Percentiles rank a stretch among this genome's conserved stretches.
These are phyloP conservation scores for Chondrilla cf. caribensis DNA, from an alignment of 37 sponge, comb jelly and placozoan species.

Conservation along the genomic window DNA sequence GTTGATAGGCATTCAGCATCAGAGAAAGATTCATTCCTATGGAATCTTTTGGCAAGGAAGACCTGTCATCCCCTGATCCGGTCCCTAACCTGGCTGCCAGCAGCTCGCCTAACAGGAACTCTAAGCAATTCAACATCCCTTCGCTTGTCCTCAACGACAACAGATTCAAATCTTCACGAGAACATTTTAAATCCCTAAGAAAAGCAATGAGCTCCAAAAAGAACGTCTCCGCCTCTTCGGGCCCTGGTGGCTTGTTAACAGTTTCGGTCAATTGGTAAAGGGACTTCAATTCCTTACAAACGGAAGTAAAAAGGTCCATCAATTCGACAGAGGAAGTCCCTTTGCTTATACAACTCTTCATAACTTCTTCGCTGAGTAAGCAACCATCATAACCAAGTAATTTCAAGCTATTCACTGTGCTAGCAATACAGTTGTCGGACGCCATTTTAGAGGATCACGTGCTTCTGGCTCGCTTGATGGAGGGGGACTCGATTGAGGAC, in stretches of 20 bases:
- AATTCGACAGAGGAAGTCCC: slow-evolving; percentile 39
- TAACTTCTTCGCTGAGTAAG: slow-evolving; percentile 27
- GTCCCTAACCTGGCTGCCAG: slow-evolving; percentile 43
- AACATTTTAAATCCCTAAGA: slow-evolving; percentile 62
- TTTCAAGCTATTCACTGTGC: not conserved
- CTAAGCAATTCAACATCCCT: slow-evolving; percentile 29
- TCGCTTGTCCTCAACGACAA: not conserved
- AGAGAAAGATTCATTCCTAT: slow-evolving; percentile 16
- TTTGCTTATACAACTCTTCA: slow-evolving; percentile 21
- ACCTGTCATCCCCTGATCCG: not conserved
- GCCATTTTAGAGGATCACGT: not conserved
- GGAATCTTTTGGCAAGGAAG: not conserved
- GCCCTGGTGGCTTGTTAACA: slow-evolving; percentile 41
- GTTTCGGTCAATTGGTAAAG: slow-evolving; percentile 29
- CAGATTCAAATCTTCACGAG: slow-evolving; percentile 30
- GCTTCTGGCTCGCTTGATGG: not conserved
- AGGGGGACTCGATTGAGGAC: not conserved
- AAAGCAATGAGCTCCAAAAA: slow-evolving; percentile 66
- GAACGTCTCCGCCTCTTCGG: slow-evolving; percentile 65
- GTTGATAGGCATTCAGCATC: slow-evolving; percentile 44
- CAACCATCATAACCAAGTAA: slow-evolving; percentile 37
- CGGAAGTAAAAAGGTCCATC: slow-evolving; percentile 1
- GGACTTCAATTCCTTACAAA: slow-evolving; percentile 48
- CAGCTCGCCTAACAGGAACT: slow-evolving; percentile 65
- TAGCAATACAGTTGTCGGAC: not conserved